Conservation (phyloP, 1,140 invertebrate species). For the Orchestia grillus region DNA sequence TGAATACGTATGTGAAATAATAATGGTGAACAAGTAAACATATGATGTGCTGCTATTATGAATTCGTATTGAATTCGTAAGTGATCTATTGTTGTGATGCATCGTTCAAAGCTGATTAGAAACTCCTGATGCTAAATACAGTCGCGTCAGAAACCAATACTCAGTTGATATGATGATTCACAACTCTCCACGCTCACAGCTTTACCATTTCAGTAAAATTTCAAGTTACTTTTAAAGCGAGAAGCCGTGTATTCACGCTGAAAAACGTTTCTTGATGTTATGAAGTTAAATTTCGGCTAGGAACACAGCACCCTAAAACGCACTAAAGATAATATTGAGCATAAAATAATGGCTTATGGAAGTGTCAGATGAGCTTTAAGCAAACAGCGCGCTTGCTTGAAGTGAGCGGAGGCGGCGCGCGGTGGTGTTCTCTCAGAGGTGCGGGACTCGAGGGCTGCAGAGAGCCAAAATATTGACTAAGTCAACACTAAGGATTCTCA, state of each 20-base stretch:
- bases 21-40: too few species aligned
- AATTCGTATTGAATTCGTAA: too few species aligned
- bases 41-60: too few species aligned
- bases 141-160: not conserved
- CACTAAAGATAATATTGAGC: not conserved
- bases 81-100: too few species aligned
- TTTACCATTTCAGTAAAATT: not conserved
- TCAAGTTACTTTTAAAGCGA: not conserved
- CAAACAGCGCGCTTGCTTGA: not conserved
- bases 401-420: not conserved
- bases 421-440: slow-evolving; percentile 24
- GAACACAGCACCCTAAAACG: not conserved
- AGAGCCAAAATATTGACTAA: slow-evolving; percentile 54
- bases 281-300: not conserved
- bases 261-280: not conserved
- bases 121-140: too few species aligned
- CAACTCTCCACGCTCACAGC: not conserved
- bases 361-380: not conserved
- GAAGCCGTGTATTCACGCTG: not conserved
- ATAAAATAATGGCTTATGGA: not conserved
- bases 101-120: too few species aligned
- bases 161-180: not conserved
- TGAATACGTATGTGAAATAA: too few species aligned
- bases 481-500: slow-evolving; percentile 35
- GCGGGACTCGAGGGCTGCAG: not conserved